Evolutionary conservation across 2,888 invertebrate species (phyloP).

Genomic region (Caenorhabditis afra): DNA sequence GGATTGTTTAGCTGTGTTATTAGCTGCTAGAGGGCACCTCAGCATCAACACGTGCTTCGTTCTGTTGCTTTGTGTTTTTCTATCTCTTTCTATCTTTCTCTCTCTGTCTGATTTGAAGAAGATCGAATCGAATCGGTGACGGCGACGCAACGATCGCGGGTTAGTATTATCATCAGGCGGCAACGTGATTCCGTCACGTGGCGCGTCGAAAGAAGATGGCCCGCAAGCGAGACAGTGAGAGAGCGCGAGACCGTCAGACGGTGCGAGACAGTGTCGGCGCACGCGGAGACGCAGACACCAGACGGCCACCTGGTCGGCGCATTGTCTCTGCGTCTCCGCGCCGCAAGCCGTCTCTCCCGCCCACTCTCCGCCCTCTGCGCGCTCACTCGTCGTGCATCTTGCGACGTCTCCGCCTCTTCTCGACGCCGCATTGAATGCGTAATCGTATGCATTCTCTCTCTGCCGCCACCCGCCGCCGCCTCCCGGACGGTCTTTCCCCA

Average conservation of each 20-base stretch:
- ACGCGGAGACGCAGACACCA: slow-evolving; percentile 32
- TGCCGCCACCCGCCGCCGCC: background rate
- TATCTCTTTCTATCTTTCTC: slow-evolving; percentile 7
- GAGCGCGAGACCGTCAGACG: slow-evolving; percentile 15
- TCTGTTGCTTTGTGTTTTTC: slow-evolving; percentile 21
- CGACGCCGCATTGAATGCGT: slow-evolving; percentile 8
- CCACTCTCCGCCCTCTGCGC: too few relatives aligned
- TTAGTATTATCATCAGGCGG: slow-evolving; percentile 47
- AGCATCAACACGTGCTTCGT: background rate
- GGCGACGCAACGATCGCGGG: slow-evolving; percentile 3
- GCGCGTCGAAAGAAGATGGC: slow-evolving; percentile 20
- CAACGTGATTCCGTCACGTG: slow-evolving; percentile 58
- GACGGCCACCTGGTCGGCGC: slow-evolving; percentile 31
- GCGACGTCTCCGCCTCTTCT: slow-evolving; percentile 20
- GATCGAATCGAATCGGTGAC: slow-evolving; percentile 21
- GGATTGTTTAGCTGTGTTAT: too few relatives aligned
- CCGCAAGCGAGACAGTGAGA: too few relatives aligned
- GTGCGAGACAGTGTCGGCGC: too few relatives aligned
- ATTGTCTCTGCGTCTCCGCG: slow-evolving; percentile 22
- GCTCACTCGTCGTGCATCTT: slow-evolving; percentile 12
- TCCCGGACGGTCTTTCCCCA: background rate
- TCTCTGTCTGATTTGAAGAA: slow-evolving; percentile 15
- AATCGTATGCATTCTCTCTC: slow-evolving; percentile 46
- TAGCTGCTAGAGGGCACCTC: background rate
- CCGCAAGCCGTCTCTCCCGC: too few relatives aligned